Percentiles rank a stretch among this genome's conserved stretches.
phyloP scores from a whole-genome alignment of 2,888 invertebrate genomes.

The Alloplasta piceator region DNA sequence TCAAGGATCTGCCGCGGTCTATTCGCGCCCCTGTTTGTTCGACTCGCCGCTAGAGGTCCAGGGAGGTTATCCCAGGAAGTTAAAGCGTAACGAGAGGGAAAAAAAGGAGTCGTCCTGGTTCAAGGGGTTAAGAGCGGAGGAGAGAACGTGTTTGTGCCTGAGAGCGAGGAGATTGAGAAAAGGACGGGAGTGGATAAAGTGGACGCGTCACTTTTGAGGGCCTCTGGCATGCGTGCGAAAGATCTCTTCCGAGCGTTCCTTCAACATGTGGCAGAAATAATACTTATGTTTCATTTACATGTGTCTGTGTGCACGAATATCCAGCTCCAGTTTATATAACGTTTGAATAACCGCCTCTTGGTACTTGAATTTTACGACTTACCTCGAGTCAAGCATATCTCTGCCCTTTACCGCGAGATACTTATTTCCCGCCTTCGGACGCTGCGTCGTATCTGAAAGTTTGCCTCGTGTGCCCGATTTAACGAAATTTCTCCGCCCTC shows the following conservation, averaged over 20 bases:
- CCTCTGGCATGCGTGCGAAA: slow-evolving; percentile 44
- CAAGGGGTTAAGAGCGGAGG: slow-evolving; percentile 60
- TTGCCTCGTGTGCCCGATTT: slow-evolving; percentile 19
- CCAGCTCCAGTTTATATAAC: neutral
- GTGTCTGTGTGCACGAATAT: neutral
- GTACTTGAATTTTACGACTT: slow-evolving; percentile 62
- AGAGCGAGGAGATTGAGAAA: neutral
- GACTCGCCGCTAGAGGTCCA: slow-evolving; percentile 50
- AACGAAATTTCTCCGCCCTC: slow-evolving; percentile 42
- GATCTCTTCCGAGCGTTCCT: slow-evolving; percentile 32
- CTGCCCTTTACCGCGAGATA: slow-evolving; percentile 36
- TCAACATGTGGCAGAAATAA: slow-evolving; percentile 18
- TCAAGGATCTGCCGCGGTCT: slow-evolving; percentile 39
- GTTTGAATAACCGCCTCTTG: slow-evolving; percentile 36
- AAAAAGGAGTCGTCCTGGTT: slow-evolving; percentile 52
- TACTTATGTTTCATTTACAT: neutral
- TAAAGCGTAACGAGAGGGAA: slow-evolving; percentile 41
- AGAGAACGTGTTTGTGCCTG: slow-evolving; percentile 31
- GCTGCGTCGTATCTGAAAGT: slow-evolving; percentile 38
- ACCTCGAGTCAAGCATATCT: slow-evolving; percentile 52
- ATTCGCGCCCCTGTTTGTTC: slow-evolving; percentile 16
- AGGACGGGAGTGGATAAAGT: slow-evolving; percentile 38
- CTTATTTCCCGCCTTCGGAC: slow-evolving; percentile 8
- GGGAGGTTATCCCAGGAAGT: slow-evolving; percentile 57
- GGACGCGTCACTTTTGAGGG: slow-evolving; percentile 49